phyloP scores from a whole-genome alignment of 53 echinoderm and acorn worm genomes.

The Astropecten irregularis region DNA sequence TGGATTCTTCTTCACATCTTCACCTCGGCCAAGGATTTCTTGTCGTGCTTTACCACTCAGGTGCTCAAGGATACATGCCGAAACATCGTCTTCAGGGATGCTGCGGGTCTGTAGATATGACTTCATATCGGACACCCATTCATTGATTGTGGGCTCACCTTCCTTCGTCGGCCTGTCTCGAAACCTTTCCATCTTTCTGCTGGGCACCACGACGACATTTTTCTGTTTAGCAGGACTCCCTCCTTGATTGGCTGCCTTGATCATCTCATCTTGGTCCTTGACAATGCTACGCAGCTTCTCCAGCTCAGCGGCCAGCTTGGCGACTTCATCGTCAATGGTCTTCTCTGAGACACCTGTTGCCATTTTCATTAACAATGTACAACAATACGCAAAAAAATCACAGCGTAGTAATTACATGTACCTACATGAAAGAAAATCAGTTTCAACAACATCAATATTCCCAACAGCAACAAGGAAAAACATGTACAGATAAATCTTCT shows the following conservation, averaged over 20 bases:
- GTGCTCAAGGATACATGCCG: constrained; percentile 54
- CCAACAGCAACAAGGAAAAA: too few species aligned
- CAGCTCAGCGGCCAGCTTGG: neutral
- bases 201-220: neutral
- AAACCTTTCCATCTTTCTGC: constrained; percentile 56
- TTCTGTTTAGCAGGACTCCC: too few species aligned
- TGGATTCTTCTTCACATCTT: neutral
- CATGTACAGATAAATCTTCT: too few species aligned
- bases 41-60: constrained; percentile 55
- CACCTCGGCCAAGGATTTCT: constrained; percentile 61
- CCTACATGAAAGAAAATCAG: too few species aligned
- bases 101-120: constrained; percentile 28
- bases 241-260: too few species aligned
- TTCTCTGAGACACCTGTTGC: neutral
- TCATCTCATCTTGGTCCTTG: neutral
- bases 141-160: constrained; percentile 24
- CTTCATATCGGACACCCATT: constrained; percentile 62
- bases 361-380: neutral
- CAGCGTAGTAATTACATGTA: neutral
- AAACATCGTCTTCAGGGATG: constrained; percentile 12
- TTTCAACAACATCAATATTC: too few species aligned
- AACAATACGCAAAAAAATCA: neutral
- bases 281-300: neutral
- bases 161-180: neutral
- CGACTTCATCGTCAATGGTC: neutral